Evolutionary conservation across 2,113 vertebrate genomes (phyloP).

Genomic region (Boleophthalmus pectinirostris): DNA sequence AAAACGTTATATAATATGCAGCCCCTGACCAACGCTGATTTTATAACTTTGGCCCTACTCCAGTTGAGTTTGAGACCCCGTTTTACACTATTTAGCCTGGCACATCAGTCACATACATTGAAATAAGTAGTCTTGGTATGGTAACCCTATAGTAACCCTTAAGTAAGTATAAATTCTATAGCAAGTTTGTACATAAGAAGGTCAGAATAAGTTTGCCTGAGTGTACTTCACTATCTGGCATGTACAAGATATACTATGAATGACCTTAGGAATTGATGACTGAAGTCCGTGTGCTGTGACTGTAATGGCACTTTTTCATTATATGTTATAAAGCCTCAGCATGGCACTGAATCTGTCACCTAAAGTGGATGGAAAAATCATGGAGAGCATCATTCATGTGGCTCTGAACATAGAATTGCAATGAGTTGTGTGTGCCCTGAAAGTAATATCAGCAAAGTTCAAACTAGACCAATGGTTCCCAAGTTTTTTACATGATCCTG

Average conservation of each 20-base stretch:
- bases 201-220: background rate
- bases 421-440: background rate
- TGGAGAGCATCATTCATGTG: background rate
- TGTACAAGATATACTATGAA: background rate
- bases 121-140: too few relatives aligned
- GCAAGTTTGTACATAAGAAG: too few relatives aligned
- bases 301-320: constrained; percentile 1
- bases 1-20: too few relatives aligned
- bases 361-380: background rate
- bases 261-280: background rate
- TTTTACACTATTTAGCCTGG: too few relatives aligned
- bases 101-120: too few relatives aligned
- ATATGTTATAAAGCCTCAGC: constrained; percentile 7
- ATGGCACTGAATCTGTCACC: background rate
- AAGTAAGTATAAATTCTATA: too few relatives aligned
- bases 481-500: too few relatives aligned
- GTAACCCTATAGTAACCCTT: too few relatives aligned
- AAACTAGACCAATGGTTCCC: too few relatives aligned
- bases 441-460: background rate
- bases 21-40: too few relatives aligned
- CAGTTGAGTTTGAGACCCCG: too few relatives aligned
- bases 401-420: background rate
- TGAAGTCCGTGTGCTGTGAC: background rate
- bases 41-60: too few relatives aligned
- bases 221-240: background rate